phyloP scores from a whole-genome alignment of 2,113 vertebrate genomes.

The Aramus guarauna region DNA sequence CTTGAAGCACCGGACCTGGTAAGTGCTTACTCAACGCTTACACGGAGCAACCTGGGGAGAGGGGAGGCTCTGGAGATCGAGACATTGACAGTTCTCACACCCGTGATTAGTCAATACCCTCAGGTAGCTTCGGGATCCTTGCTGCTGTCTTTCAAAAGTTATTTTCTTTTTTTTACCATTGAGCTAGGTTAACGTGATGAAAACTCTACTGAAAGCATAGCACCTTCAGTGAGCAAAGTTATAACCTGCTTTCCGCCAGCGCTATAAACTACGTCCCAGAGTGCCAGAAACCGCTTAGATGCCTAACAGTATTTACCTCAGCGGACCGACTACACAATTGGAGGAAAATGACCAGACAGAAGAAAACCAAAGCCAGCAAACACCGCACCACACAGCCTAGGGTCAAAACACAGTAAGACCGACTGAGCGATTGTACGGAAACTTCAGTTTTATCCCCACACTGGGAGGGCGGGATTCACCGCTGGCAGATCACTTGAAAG shows the following conservation, averaged over 20 bases:
- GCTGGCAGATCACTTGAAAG: background rate
- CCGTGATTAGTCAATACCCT: background rate
- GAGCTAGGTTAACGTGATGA: background rate
- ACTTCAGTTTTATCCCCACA: background rate
- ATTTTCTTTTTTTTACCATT: background rate
- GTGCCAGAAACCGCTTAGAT: background rate
- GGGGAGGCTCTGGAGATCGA: background rate
- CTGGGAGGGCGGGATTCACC: background rate
- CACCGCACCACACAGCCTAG: rapidly evolving
- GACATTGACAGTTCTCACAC: background rate
- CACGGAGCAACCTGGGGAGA: background rate
- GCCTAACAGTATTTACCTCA: background rate
- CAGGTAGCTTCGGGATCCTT: background rate
- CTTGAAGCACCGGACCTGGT: rapidly evolving
- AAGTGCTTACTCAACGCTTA: background rate
- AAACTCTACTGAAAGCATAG: background rate
- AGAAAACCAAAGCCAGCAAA: background rate
- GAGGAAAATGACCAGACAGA: background rate
- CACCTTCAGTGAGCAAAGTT: background rate
- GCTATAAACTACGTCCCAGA: background rate
- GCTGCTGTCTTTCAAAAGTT: background rate
- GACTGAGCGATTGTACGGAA: rapidly evolving
- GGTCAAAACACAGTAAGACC: rapidly evolving
- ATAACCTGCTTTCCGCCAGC: background rate
- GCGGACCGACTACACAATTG: background rate